A percentile compares a stretch with the other conserved stretches of the same genome.
phyloP scores from a whole-genome alignment of 2,797 vertebrate genomes.

The Enteromius paludinosus region DNA sequence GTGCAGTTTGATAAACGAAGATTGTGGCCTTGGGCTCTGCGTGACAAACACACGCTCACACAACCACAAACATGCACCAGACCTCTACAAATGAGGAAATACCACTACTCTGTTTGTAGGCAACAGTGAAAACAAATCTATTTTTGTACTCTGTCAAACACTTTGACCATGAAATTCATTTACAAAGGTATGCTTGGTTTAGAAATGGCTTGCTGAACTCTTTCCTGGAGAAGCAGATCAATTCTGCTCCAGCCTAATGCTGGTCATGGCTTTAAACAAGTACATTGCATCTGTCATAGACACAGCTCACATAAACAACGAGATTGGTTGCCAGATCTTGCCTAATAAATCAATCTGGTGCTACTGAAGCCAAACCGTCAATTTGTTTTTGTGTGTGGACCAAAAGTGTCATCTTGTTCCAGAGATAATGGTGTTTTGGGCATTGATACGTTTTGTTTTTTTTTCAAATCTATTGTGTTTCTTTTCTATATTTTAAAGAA shows the following conservation, averaged over 20 bases:
- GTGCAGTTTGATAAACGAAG: conserved; percentile 1
- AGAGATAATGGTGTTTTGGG: not conserved
- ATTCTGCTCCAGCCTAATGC: not conserved
- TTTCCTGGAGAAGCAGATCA: conserved; percentile 17
- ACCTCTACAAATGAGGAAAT: not conserved
- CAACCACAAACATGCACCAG: no score
- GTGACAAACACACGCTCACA: not conserved
- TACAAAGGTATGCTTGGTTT: not conserved
- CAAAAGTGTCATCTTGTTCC: not conserved
- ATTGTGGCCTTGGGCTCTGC: conserved; percentile 24
- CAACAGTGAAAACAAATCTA: not conserved
- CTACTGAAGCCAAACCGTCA: not conserved
- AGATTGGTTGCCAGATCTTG: not conserved
- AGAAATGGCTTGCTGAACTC: not conserved
- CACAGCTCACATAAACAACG: not conserved
- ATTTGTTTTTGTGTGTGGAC: not conserved
- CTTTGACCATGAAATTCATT: not conserved
- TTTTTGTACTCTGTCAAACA: not conserved
- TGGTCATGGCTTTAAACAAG: not conserved
- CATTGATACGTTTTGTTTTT: not conserved
- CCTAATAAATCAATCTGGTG: not conserved
- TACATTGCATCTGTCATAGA: not conserved
- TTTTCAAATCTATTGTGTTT: not conserved
- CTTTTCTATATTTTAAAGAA: not conserved
- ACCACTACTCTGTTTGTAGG: not conserved